Evolutionary conservation across 2,888 invertebrate species (phyloP).

Genomic region (Cynaeus angustus): DNA sequence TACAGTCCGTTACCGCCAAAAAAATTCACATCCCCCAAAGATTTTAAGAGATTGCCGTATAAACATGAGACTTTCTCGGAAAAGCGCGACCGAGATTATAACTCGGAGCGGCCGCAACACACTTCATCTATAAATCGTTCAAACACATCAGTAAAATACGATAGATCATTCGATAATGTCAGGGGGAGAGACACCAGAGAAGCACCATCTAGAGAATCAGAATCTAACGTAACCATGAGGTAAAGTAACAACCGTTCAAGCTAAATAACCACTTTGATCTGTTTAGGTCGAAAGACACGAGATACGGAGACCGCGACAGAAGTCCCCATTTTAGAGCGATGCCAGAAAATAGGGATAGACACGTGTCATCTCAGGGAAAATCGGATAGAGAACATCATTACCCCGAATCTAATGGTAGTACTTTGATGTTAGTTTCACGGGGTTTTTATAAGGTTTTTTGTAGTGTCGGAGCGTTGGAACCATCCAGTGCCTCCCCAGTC

Average conservation of each 20-base stretch:
- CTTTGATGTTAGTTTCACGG: background rate
- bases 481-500: slow-evolving; percentile 48
- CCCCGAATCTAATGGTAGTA: slow-evolving; percentile 47
- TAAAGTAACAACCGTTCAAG: slow-evolving; percentile 40
- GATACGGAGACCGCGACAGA: slow-evolving; percentile 65
- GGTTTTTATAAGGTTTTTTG: background rate
- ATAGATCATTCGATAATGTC: slow-evolving; percentile 53
- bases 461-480: slow-evolving; percentile 61
- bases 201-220: slow-evolving; percentile 47
- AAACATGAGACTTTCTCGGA: slow-evolving; percentile 63
- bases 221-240: slow-evolving; percentile 40
- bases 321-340: slow-evolving; percentile 65
- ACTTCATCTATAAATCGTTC: slow-evolving; percentile 54
- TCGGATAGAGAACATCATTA: slow-evolving; percentile 50
- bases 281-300: slow-evolving; percentile 59
- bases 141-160: slow-evolving; percentile 54
- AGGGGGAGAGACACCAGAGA: slow-evolving; percentile 57
- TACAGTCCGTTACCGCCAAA: slow-evolving; percentile 48
- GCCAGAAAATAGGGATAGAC: slow-evolving; percentile 62
- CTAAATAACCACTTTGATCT: slow-evolving; percentile 17
- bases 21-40: slow-evolving; percentile 60
- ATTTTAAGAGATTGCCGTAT: slow-evolving; percentile 60
- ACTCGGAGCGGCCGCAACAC: slow-evolving; percentile 56
- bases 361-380: slow-evolving; percentile 68
- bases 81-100: slow-evolving; percentile 64